Percentiles rank a stretch among this genome's conserved stretches.
phyloP scores from a whole-genome alignment of 1,140 invertebrate genomes.

The Monochamus saltuarius region DNA sequence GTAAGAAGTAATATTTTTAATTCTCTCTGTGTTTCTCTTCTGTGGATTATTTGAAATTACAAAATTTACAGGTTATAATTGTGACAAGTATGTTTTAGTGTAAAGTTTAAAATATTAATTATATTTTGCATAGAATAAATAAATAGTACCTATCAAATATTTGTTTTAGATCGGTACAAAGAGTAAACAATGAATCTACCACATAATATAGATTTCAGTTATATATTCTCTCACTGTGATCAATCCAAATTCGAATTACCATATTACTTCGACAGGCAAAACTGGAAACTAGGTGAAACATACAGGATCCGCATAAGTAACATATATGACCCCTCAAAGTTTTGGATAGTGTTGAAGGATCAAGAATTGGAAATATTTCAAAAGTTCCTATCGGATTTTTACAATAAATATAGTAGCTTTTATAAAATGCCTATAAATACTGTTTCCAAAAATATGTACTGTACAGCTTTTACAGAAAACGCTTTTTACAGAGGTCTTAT shows the following conservation, averaged over 20 bases:
- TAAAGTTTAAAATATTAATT: too few species aligned
- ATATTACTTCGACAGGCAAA: conserved; percentile 20
- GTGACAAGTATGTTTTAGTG: too few species aligned
- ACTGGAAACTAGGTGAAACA: conserved; percentile 17
- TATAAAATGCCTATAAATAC: conserved; percentile 19
- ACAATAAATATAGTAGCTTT: conserved; percentile 12
- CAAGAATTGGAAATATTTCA: conserved; percentile 22
- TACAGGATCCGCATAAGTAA: conserved; percentile 22
- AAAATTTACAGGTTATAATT: too few species aligned
- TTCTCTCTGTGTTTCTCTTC: too few species aligned
- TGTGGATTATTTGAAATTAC: too few species aligned
- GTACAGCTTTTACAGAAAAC: conserved; percentile 20
- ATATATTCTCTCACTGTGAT: conserved; percentile 1
- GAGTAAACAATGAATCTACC: neutral
- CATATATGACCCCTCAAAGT: conserved; percentile 29
- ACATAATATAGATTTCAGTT: conserved; percentile 1
- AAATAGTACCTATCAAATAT: too few species aligned
- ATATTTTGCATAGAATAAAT: too few species aligned
- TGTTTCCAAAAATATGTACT: conserved; percentile 20
- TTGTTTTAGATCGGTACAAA: too few species aligned
- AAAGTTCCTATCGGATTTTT: conserved; percentile 26
- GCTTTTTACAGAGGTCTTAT: conserved; percentile 24
- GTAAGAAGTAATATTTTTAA: too few species aligned
- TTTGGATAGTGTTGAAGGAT: conserved; percentile 29
- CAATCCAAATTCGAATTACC: conserved; percentile 11